phyloP scores from a whole-genome alignment of 2,113 vertebrate genomes.

The Bos taurus region DNA sequence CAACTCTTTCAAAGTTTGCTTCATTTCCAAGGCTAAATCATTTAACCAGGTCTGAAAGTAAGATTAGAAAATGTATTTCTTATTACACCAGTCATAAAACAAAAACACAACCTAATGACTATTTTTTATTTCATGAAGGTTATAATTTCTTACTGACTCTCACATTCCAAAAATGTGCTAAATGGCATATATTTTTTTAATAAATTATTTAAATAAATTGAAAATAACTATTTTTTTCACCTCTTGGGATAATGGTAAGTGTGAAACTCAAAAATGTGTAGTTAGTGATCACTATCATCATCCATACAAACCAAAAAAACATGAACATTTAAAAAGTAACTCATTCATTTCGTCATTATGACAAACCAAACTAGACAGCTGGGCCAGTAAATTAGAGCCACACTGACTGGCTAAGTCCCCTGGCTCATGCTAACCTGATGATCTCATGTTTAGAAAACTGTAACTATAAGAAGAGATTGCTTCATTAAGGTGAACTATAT shows the following conservation, averaged over 20 bases:
- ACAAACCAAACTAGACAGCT: background rate
- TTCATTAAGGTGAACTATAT: background rate
- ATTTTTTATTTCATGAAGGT: background rate
- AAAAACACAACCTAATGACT: background rate
- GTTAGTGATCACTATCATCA: background rate
- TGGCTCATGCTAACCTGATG: background rate
- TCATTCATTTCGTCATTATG: background rate
- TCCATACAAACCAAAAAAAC: background rate
- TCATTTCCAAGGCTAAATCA: conserved; percentile 93
- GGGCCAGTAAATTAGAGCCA: background rate
- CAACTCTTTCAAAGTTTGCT: conserved; percentile 91
- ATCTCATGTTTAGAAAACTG: background rate
- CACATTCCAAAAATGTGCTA: background rate
- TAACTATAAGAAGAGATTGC: background rate
- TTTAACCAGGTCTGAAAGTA: conserved; percentile 90
- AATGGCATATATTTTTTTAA: background rate
- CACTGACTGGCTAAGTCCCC: background rate
- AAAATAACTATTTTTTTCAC: background rate
- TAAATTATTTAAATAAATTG: background rate
- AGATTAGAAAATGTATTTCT: conserved; percentile 27
- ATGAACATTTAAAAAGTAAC: background rate
- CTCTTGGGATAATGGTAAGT: background rate
- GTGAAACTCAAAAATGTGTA: background rate
- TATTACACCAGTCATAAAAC: conserved; percentile 13
- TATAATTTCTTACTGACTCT: background rate